Percentiles rank a stretch among this genome's conserved stretches.
These are phyloP conservation scores for Gymnoscopelus microlampas DNA, from an alignment of 2,797 vertebrate genomes.

Conservation along the genomic window DNA sequence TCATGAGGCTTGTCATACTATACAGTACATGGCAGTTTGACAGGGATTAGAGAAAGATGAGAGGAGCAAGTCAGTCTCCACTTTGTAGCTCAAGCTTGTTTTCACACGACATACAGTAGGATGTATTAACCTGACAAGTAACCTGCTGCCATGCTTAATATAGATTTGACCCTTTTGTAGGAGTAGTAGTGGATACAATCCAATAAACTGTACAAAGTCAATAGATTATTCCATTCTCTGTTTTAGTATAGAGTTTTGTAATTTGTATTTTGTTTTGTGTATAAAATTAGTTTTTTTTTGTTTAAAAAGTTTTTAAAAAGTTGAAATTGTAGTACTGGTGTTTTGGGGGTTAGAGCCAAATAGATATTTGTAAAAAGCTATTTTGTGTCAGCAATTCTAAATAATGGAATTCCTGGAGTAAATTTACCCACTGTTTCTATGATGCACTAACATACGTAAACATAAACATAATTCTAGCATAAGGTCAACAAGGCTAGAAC, in stretches of 20 bases:
- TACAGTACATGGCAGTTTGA: slow-evolving; percentile 7
- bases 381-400: too few species aligned
- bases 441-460: slow-evolving; percentile 27
- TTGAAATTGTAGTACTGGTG: too few species aligned
- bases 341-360: too few species aligned
- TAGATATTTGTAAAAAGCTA: too few species aligned
- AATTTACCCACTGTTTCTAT: not conserved
- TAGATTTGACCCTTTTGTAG: not conserved
- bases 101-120: too few species aligned
- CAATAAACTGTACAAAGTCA: not conserved
- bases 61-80: slow-evolving; percentile 20
- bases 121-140: slow-evolving; percentile 16
- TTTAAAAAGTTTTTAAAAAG: not conserved
- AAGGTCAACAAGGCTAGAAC: slow-evolving; percentile 14
- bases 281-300: not conserved
- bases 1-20: not conserved
- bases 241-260: too few species aligned
- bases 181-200: not conserved
- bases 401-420: too few species aligned
- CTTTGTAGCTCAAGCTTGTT: slow-evolving; percentile 26
- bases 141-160: slow-evolving; percentile 3
- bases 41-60: slow-evolving; percentile 16
- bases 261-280: too few species aligned
- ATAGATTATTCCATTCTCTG: too few species aligned
- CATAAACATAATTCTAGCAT: slow-evolving; percentile 26